These are phyloP conservation scores for Morpho deidamia DNA, from an alignment of 2,888 invertebrate genomes.

Conservation along the genomic window DNA sequence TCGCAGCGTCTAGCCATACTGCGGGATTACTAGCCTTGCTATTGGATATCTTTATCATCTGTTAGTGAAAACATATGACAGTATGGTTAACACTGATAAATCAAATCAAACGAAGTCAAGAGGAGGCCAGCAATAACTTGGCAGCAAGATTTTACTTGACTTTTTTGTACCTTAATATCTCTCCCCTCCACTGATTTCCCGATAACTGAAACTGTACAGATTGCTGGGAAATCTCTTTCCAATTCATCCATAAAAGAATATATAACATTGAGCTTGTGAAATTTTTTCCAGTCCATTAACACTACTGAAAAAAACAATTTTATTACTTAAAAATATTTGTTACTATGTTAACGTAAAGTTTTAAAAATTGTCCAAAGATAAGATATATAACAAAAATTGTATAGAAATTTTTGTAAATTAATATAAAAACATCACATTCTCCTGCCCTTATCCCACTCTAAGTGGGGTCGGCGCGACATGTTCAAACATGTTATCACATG, in stretches of 20 bases:
- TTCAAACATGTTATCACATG: too few relatives aligned
- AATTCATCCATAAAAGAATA: conserved; percentile 87
- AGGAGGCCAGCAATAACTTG: too few relatives aligned
- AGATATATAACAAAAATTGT: too few relatives aligned
- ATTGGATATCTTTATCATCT: conserved; percentile 84
- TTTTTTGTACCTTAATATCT: conserved; percentile 80
- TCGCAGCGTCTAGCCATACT: conserved; percentile 88
- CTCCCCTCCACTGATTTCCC: conserved; percentile 87
- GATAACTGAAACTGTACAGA: conserved; percentile 85
- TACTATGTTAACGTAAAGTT: background rate
- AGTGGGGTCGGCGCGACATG: too few relatives aligned
- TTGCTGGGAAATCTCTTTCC: conserved; percentile 84
- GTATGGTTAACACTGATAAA: background rate
- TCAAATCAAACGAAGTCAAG: background rate
- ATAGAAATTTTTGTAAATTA: too few relatives aligned
- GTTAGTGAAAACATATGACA: conserved; percentile 11
- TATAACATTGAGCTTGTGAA: conserved; percentile 86
- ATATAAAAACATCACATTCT: too few relatives aligned
- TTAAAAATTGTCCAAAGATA: too few relatives aligned
- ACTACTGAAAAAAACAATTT: conserved; percentile 36
- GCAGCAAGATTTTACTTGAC: too few relatives aligned
- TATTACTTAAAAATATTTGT: background rate
- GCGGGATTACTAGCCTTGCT: conserved; percentile 81
- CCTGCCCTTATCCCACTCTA: too few relatives aligned
- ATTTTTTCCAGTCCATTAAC: conserved; percentile 86